Evolutionary conservation across 1,140 invertebrate species (phyloP).

Genomic region (Ylistrum balloti): DNA sequence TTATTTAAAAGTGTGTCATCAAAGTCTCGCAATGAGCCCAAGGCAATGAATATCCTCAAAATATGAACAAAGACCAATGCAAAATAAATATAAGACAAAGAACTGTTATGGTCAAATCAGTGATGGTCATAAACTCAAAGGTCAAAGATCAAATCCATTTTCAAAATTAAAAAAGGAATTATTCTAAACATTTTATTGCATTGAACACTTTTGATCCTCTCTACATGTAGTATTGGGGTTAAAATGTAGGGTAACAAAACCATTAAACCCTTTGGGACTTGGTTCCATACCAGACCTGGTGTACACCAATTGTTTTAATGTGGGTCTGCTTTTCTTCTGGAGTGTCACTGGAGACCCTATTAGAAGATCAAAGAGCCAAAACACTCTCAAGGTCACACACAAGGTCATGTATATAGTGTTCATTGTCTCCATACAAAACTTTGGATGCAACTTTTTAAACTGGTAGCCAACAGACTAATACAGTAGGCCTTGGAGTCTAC

Average conservation of each 20-base stretch:
- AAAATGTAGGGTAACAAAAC: background rate
- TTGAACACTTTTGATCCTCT: background rate
- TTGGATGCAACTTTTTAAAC: too few relatives aligned
- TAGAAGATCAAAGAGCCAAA: background rate
- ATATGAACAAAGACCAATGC: background rate
- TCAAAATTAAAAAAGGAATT: too few relatives aligned
- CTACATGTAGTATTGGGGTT: background rate
- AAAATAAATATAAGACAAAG: too few relatives aligned
- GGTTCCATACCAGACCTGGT: background rate
- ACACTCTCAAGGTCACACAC: background rate
- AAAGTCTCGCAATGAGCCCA: background rate
- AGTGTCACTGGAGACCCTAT: background rate
- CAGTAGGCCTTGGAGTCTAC: background rate
- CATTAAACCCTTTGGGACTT: background rate
- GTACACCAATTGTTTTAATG: background rate
- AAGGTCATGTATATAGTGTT: background rate
- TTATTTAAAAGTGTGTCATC: conserved; percentile 28
- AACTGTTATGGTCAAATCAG: too few relatives aligned
- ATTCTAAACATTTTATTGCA: background rate
- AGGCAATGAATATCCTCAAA: background rate
- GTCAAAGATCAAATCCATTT: too few relatives aligned
- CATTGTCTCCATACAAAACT: background rate
- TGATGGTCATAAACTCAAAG: too few relatives aligned
- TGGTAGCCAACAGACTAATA: background rate
- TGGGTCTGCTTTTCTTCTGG: background rate